A percentile compares a stretch with the other conserved stretches of the same genome.
Evolutionary conservation across 92 coral and sea anemone genomes (phyloP).

Genomic region (Zoanthus sociatus): DNA sequence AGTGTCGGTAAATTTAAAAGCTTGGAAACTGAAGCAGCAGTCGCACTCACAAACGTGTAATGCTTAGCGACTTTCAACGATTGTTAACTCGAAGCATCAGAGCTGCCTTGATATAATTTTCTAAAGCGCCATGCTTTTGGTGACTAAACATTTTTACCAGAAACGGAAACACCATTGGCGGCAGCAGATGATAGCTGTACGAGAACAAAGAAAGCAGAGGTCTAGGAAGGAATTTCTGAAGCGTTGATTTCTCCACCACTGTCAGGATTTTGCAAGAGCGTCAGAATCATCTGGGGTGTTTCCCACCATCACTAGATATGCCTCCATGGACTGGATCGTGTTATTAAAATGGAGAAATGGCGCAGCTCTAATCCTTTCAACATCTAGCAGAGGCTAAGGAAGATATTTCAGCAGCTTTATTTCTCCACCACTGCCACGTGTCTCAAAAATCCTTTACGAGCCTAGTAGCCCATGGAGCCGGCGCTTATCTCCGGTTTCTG

Average conservation of each 20-base stretch:
- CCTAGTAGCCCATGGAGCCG: no score
- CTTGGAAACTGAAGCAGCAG: no score
- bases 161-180: background rate
- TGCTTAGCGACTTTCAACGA: background rate
- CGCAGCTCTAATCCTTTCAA: slow-evolving; percentile 1
- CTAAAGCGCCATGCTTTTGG: background rate
- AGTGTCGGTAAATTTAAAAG: no score
- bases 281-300: slow-evolving; percentile 52
- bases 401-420: no score
- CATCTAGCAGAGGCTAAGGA: background rate
- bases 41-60: background rate
- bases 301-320: background rate
- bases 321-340: slow-evolving; percentile 11
- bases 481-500: no score
- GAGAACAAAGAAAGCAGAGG: background rate
- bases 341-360: background rate
- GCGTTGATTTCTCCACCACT: slow-evolving; percentile 44
- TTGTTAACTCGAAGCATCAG: background rate
- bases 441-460: no score
- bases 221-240: slow-evolving; percentile 37
- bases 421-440: no score
- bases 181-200: background rate
- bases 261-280: slow-evolving; percentile 36
- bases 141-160: background rate
- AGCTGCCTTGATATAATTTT: no score